Base-by-base conservation (phyloP, 2,113 vertebrate genomes). In the Crotalus tigris region DNA sequence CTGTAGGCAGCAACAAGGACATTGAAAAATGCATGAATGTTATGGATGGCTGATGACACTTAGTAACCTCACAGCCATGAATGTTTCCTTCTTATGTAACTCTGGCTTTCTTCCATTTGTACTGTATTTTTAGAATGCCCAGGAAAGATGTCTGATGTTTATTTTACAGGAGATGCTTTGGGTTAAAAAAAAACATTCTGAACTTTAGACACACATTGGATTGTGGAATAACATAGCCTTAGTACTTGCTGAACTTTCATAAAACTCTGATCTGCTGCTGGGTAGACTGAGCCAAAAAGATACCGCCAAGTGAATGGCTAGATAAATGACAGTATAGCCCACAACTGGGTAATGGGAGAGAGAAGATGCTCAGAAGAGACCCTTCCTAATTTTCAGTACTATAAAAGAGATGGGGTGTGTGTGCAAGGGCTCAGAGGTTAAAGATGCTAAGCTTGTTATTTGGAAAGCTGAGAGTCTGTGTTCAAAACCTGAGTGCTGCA, bases 51-150 rank as follows among this genome's bases (percentile, higher is more conserved):
- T 53, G n/a, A 64, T 93, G 81, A 85, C 88, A 85, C 21, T 53
- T 61, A 10, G 23, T 59, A 93, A 93, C 75, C 89, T 90, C 59
- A 33, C 46, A 93, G n/a, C 23, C 51, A 59, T 49, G 75, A 61
- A 49, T 46, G 21, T 24, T 86, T 90, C 49, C 81, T n/a, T 64
- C 57, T 87, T 93, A 90, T 26, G 21, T 53, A 90, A 64, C 5
- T 59, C 57, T 93, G 89, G 89, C 81, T 90, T 7, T 64, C 46
- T 93, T 81, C 57, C 57, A 54, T n/a, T 87, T 33, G 19, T n/a
- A 58, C 5, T 39, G 26, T 85, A 90, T 90, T 86, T 93, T 87
- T 81, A 85, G 88, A 93, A 85, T 93, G 75, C 55, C 54, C 46
- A 51, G 61, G 92, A 93, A 93, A n/a, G 8, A 90, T n/a, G 61